Evolutionary conservation across 2,888 invertebrate genomes (phyloP), one percentile per base, ranked within the genome.

Genomic region (Dermolepida albohirtum): DNA sequence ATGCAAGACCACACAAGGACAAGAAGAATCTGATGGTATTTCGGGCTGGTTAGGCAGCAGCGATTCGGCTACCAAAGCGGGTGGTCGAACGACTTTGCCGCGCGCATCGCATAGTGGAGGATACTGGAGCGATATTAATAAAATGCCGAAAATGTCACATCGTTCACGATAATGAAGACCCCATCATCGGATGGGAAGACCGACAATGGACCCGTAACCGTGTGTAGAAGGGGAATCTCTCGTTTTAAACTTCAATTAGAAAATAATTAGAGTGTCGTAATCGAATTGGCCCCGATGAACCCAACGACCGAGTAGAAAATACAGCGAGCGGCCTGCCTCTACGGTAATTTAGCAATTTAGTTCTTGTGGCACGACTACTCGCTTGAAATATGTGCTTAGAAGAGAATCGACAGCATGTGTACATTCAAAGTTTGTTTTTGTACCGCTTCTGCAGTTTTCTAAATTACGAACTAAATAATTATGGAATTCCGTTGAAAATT

Each of bases 331-430:
- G 29, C 47, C 47, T 52, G 22, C 16, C 11, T 34, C 77, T 78
- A 77, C 77, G 70, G 78, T 78, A 79, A 80, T 78, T 79, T 75
- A 77, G 77, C 78, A 79, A 79, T 78, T 78, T 78, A 76, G 74
- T 79, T 79, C 78, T 78, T 78, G 68, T 70, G 66, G 72, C 75
- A 71, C 72, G 74, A 71, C 16, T 59, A 29, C 29, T 34, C 34
- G 17, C 1, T 27, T 62, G 59, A 62, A 62, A 62, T 62, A 62
- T 47, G 59, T 47, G 59, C 44, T 62, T 62, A 62, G 59, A 62
- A 62, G 47, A 47, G 47, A 62, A 22, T 52, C 11, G 43, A 43
- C 41, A 41, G 43, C 43, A 29, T 57, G 17, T 62, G 40, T 41
- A 44, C 50, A 62, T 62, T 59, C 44, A 44, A 47, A 39, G 34